Base-by-base conservation (phyloP, 2,888 invertebrate species). In the Didymodactylos carnosus region DNA sequence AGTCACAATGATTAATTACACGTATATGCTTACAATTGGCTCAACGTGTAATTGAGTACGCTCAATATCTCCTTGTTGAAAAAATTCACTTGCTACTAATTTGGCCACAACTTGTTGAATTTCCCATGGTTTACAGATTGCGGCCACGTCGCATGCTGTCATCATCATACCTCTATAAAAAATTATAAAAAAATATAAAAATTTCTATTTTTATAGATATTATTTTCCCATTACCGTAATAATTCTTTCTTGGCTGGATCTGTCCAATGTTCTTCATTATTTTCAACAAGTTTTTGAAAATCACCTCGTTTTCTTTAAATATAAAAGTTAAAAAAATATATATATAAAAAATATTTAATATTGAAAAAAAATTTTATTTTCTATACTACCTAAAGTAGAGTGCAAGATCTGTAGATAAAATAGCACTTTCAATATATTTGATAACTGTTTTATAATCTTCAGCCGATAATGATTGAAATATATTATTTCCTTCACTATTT, bases 401-500 rank as follows among this genome's bases (percentile, higher is more conserved):
- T n/a, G 81, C 81, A 29, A 83, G 77, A 76, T 83, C 83, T 69
- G 83, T 83, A 13, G 83, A 79, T 27, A 83, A 77, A 69, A 83
- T 83, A 71, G 82, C 81, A 76, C 78, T 77, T 75, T 82, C 82
- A 72, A 83, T 75, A 41, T 80, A 76, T 27, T 78, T 78, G 27
- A 82, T 78, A 35, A 81, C 79, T 19, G 76, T 70, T 75, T 80
- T 80, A 76, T 82, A 81, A 69, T 80, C 78, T 43, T 79, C 79
- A 75, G 80, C 79, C 46, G 78, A 76, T 70, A 83, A 73, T 69
- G 80, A 78, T 40, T 78, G 77, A 39, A 83, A 77, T 43, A 83
- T 90, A 85, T 94, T 93, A 85, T 93, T 94, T 39, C 94, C 94
- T 80, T 86, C 79, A 78, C 92, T 92, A 84, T 91, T 81, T 75